These are phyloP conservation scores for Julus scandinavius DNA, from an alignment of 2,888 invertebrate genomes.

Conservation along the genomic window DNA sequence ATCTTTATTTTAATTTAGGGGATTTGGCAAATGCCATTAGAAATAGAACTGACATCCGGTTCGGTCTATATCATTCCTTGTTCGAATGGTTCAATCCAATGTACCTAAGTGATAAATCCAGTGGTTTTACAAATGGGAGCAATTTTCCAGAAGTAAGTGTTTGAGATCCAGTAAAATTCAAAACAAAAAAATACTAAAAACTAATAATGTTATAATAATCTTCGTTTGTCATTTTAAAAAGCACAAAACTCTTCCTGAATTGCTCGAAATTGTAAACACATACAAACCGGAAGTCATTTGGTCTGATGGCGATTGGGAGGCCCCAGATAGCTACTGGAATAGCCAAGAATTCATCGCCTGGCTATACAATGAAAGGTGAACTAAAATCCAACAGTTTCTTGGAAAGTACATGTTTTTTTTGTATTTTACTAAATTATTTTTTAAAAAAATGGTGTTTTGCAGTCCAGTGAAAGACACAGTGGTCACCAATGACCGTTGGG, in stretches of 20 bases:
- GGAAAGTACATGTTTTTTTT: no score
- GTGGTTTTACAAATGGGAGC: conserved; percentile 61
- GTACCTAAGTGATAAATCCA: conserved; percentile 73
- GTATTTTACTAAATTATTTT: not conserved
- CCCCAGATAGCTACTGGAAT: conserved; percentile 83
- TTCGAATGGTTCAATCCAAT: conserved; percentile 91
- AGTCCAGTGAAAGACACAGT: conserved; percentile 81
- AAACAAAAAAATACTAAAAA: not conserved
- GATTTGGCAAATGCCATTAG: conserved; percentile 73
- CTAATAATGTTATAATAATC: not conserved
- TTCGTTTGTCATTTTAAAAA: not conserved
- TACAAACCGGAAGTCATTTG: conserved; percentile 81
- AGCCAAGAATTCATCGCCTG: conserved; percentile 87
- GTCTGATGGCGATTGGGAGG: conserved; percentile 97
- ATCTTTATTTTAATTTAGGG: conserved; percentile 51
- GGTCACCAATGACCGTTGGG: conserved; percentile 96
- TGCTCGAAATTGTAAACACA: conserved; percentile 63
- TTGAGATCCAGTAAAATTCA: not conserved
- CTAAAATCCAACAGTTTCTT: not conserved
- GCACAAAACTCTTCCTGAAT: conserved; percentile 57
- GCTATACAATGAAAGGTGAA: conserved; percentile 88
- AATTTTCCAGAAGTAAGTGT: conserved; percentile 62
- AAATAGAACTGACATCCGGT: conserved; percentile 73
- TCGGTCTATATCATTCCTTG: conserved; percentile 86
- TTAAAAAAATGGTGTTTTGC: conserved; percentile 56